These are phyloP conservation scores for Drosophila prosaltans DNA, from an alignment of 1,140 invertebrate species.

Conservation along the genomic window DNA sequence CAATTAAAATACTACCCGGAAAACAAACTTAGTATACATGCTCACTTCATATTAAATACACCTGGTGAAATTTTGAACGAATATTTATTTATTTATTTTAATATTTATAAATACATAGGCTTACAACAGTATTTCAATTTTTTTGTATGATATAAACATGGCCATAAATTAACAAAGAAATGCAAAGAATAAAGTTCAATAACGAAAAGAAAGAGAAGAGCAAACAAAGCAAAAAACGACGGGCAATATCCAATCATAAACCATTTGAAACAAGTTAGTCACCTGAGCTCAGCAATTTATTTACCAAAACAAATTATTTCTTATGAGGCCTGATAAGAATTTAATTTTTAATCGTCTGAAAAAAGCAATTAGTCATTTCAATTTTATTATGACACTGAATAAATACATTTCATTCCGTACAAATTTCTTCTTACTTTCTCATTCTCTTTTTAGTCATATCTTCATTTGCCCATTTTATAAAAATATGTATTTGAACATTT, in stretches of 20 bases:
- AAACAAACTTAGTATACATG: not conserved
- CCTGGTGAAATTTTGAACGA: not conserved
- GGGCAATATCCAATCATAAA: slow-evolving; percentile 15
- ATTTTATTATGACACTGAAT: not conserved
- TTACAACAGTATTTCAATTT: not conserved
- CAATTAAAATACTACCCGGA: not conserved
- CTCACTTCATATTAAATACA: not conserved
- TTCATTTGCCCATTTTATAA: slow-evolving; percentile 75
- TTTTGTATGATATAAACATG: not conserved
- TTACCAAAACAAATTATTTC: slow-evolving; percentile 4
- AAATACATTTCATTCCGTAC: not conserved
- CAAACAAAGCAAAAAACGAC: too few relatives aligned
- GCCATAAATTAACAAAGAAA: not conserved
- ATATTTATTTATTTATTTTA: too few relatives aligned
- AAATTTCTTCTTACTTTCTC: not conserved
- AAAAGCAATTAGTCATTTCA: not conserved
- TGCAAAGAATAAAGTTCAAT: not conserved
- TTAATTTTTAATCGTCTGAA: slow-evolving; percentile 1
- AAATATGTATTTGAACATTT: too few relatives aligned
- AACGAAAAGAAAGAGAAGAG: not conserved
- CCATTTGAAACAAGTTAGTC: slow-evolving; percentile 12
- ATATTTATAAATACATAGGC: not conserved
- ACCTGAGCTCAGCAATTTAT: slow-evolving; percentile 5
- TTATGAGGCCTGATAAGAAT: slow-evolving; percentile 12
- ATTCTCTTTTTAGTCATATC: slow-evolving; percentile 11